A percentile compares a stretch with the other conserved stretches of the same genome.
These are phyloP conservation scores for Ormia ochracea DNA, from an alignment of 2,888 invertebrate genomes.

Conservation along the genomic window DNA sequence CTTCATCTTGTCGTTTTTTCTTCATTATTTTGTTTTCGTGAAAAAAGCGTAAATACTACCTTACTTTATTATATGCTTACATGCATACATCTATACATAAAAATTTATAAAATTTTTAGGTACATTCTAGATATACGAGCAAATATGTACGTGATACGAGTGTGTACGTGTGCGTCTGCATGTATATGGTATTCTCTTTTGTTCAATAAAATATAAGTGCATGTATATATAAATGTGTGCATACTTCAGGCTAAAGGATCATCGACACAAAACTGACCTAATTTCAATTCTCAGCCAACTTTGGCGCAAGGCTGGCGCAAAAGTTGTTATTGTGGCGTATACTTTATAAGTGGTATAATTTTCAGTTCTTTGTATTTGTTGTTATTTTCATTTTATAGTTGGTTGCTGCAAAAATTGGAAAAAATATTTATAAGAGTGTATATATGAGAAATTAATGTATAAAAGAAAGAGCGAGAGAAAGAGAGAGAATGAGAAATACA, in stretches of 20 bases:
- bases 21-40: not conserved
- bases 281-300: conserved; percentile 73
- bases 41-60: not conserved
- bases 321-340: conserved; percentile 1
- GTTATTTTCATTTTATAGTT: conserved; percentile 27
- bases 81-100: too few species aligned
- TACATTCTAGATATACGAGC: too few species aligned
- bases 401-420: conserved; percentile 23
- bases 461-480: conserved; percentile 4
- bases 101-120: not conserved
- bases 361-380: conserved; percentile 6
- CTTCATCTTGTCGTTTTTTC: not conserved
- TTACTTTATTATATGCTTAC: not conserved
- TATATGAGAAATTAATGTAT: not conserved
- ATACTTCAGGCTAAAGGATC: conserved; percentile 72
- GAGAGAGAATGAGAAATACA: too few species aligned
- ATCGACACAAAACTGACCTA: conserved; percentile 78
- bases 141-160: too few species aligned
- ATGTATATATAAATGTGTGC: conserved; percentile 41
- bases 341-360: conserved; percentile 16
- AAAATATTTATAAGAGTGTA: not conserved
- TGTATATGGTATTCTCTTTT: conserved; percentile 32
- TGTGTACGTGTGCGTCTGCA: conserved; percentile 37
- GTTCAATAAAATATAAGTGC: conserved; percentile 33
- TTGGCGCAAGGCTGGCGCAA: conserved; percentile 67